Evolutionary conservation across 2,888 invertebrate species (phyloP).

Genomic region (Himalopsyche kuldschensis): DNA sequence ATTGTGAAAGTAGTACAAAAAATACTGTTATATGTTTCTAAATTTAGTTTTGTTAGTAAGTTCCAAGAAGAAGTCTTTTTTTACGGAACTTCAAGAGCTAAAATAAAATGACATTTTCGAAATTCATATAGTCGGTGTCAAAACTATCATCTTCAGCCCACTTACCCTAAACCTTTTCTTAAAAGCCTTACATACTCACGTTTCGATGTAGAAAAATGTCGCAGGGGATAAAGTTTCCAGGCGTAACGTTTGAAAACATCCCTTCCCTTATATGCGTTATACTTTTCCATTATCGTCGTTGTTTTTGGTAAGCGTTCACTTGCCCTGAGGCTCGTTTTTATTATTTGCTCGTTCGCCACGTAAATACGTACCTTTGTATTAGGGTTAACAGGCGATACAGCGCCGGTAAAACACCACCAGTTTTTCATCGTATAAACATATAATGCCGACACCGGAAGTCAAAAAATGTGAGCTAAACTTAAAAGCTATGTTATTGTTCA

Average conservation of each 20-base stretch:
- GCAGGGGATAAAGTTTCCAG: neutral
- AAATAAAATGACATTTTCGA: neutral
- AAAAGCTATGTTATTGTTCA: no score
- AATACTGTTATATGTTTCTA: no score
- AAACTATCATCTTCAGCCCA: neutral
- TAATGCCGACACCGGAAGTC: neutral
- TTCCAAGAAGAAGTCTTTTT: no score
- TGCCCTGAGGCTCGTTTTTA: conserved; percentile 1
- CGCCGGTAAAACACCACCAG: no score
- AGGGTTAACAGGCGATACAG: neutral
- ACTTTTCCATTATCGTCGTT: conserved; percentile 35
- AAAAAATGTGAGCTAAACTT: no score
- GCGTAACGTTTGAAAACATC: conserved; percentile 4
- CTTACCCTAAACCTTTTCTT: neutral
- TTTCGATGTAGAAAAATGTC: conserved; percentile 18
- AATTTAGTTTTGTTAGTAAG: no score
- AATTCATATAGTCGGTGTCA: neutral
- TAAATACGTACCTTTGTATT: neutral
- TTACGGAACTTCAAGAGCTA: neutral
- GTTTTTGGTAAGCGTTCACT: conserved; percentile 13
- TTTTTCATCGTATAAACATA: neutral
- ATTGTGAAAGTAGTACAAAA: no score
- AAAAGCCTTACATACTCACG: conserved; percentile 1
- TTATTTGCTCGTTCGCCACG: conserved; percentile 1
- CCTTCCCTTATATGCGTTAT: conserved; percentile 27